Evolutionary conservation across 2,113 vertebrate genomes (phyloP).

Genomic region (Harpagus bidentatus): DNA sequence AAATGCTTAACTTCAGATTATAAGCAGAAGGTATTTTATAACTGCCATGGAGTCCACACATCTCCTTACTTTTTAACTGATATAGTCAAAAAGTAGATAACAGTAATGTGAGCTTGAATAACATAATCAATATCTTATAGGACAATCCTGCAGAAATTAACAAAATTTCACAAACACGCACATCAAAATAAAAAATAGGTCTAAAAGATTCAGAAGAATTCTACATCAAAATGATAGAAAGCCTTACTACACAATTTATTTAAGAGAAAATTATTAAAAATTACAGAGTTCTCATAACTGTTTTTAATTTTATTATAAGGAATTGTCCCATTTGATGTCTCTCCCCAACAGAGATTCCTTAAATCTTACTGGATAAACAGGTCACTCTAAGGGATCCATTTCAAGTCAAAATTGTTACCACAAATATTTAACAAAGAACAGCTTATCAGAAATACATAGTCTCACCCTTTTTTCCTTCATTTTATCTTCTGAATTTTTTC

Average conservation of each 20-base stretch:
- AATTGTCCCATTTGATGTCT: neutral
- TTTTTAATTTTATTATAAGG: neutral
- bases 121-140: neutral
- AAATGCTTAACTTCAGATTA: neutral
- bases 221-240: neutral
- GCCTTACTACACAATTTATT: neutral
- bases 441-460: neutral
- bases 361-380: neutral
- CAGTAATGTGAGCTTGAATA: neutral
- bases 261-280: neutral
- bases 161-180: neutral
- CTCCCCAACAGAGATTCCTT: neutral
- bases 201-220: neutral
- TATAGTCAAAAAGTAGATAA: neutral
- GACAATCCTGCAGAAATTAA: neutral
- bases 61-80: neutral
- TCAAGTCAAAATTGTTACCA: neutral
- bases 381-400: neutral
- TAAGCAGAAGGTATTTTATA: neutral
- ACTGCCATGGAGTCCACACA: neutral
- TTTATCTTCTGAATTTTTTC: neutral
- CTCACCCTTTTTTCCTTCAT: neutral
- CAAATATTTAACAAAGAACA: neutral
- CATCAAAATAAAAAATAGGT: neutral
- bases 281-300: neutral